These are phyloP conservation scores for Flexamia atlantica DNA, from an alignment of 2,888 invertebrate genomes.

Conservation along the genomic window DNA sequence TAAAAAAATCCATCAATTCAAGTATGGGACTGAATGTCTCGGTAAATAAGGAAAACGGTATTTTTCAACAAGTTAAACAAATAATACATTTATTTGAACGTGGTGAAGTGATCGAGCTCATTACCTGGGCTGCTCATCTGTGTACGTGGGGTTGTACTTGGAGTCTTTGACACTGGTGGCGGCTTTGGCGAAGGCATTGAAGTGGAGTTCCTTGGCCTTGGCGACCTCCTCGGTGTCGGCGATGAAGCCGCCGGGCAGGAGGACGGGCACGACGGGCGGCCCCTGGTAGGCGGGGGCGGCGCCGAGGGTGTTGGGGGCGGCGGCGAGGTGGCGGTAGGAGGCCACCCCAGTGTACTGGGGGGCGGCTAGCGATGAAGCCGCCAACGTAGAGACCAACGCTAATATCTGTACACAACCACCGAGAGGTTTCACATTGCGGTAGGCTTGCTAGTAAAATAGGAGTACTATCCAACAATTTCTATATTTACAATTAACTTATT, in stretches of 20 bases:
- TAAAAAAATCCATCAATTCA: too few relatives aligned
- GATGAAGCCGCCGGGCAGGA: slow-evolving; percentile 67
- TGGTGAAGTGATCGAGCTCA: too few relatives aligned
- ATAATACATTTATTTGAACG: too few relatives aligned
- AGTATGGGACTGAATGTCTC: too few relatives aligned
- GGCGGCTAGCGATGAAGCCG: neutral
- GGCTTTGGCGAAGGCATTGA: slow-evolving; percentile 52
- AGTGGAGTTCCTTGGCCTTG: slow-evolving; percentile 65
- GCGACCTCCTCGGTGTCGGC: slow-evolving; percentile 67
- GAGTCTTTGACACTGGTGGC: slow-evolving; percentile 33
- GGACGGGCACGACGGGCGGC: slow-evolving; percentile 62
- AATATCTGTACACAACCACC: neutral
- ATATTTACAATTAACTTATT: too few relatives aligned
- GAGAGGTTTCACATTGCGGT: too few relatives aligned
- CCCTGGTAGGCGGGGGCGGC: slow-evolving; percentile 38
- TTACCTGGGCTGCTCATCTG: slow-evolving; percentile 32
- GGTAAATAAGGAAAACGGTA: too few relatives aligned
- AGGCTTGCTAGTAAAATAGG: too few relatives aligned
- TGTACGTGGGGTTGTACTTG: slow-evolving; percentile 28
- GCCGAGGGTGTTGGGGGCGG: neutral
- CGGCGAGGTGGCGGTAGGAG: neutral
- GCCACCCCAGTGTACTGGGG: slow-evolving; percentile 26
- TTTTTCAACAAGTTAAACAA: too few relatives aligned
- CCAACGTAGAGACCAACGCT: neutral
- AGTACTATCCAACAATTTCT: too few relatives aligned